Base-by-base conservation (phyloP, 2,797 vertebrate species). In the Cetoscarus ocellatus region DNA sequence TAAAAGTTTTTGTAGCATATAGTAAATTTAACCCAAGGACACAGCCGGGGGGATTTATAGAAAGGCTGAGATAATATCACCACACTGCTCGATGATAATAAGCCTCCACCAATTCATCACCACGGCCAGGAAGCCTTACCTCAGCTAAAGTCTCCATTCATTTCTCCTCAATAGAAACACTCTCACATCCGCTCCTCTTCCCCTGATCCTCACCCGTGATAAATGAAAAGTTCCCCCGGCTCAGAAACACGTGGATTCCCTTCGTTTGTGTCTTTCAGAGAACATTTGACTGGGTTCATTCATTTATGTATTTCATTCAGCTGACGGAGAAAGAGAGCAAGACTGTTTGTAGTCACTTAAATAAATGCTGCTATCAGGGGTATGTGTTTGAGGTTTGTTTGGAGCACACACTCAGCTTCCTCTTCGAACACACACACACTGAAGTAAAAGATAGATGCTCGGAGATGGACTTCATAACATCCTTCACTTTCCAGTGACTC, bases 111-210 rank as follows among this genome's bases (percentile, higher is more conserved):
- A 12, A 86, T 90, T 87, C 88, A 90, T 91, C 90, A 89, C 73
- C 42, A 52, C 63, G 61, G 87, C 56, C 63, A 71, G 68, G 83
- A 90, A 71, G 18, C 82, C 85, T 90, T 77, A 90, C 69, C 91
- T 92, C 89, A 91, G 91, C 90, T 80, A 81, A 91, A 91, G 64
- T 65, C 80, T 80, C 79, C 82, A 77, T 91, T 91, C 84, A 86
- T 84, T 86, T 72, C 67, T 55, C 61, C 57, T 75, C 68, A 75
- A 88, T 70, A 63, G 82, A 75, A 80, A 84, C 75, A 70, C 60
- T 61, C 80, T 79, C 73, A 70, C 83, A 77, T 63, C 74, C 67
- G 10, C 2, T 40, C 40, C 13, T 11, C 39, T 15, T 5, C 61
- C 69, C 49, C 77, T 70, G 84, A 84, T 88, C 82, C 71, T 62